Conservation (phyloP, 2,888 invertebrate genomes). For the Galeruca laticollis region DNA sequence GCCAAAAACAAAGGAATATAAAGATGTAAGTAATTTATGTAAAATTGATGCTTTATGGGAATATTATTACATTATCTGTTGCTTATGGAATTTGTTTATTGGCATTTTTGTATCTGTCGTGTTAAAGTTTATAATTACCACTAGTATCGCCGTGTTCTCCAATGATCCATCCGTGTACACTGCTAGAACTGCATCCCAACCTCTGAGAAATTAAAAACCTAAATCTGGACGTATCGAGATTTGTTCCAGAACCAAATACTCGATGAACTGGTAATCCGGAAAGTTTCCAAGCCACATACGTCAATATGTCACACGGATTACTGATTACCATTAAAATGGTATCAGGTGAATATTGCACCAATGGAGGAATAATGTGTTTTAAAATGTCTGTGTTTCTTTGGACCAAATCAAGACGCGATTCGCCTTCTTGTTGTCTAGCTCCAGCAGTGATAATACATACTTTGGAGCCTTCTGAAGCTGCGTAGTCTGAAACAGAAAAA, state of each 20-base stretch:
- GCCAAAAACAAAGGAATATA: no score
- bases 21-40: no score
- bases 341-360: constrained; percentile 87
- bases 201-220: constrained; percentile 88
- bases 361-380: constrained; percentile 85
- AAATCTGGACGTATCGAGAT: constrained; percentile 92
- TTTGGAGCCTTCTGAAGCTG: constrained; percentile 81
- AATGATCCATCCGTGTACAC: constrained; percentile 93
- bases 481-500: constrained; percentile 72
- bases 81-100: no score
- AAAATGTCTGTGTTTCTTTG: constrained; percentile 92
- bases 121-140: constrained; percentile 51
- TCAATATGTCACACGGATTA: constrained; percentile 93
- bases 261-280: constrained; percentile 88
- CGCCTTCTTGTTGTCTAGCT: constrained; percentile 91
- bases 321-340: constrained; percentile 88
- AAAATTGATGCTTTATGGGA: no score
- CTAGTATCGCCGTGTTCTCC: constrained; percentile 90
- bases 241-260: constrained; percentile 93
- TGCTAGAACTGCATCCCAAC: constrained; percentile 83
- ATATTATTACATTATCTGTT: no score
- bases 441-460: constrained; percentile 93
- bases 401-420: constrained; percentile 87
- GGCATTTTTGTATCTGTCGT: no score
- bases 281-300: constrained; percentile 95